phyloP scores from a whole-genome alignment of 1,140 invertebrate genomes.

The Drosophila insularis region DNA sequence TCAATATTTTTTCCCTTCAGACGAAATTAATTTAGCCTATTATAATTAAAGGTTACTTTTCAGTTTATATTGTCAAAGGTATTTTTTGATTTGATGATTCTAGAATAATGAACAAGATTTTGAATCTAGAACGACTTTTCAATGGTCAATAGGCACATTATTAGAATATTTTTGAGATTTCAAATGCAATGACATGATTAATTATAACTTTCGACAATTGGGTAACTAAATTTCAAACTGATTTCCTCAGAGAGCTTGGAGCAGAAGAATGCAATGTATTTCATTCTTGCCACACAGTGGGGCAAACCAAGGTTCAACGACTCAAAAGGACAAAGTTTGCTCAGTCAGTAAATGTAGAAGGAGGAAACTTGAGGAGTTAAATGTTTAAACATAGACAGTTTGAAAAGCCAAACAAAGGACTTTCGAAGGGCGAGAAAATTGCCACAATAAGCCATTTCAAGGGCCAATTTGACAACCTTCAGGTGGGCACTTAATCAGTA shows the following conservation, averaged over 20 bases:
- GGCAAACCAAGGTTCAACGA: neutral
- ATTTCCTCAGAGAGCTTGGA: neutral
- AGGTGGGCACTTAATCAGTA: neutral
- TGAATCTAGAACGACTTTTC: too few species aligned
- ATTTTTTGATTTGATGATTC: too few species aligned
- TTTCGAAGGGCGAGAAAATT: neutral
- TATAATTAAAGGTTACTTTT: too few species aligned
- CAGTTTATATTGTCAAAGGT: too few species aligned
- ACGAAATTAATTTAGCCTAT: too few species aligned
- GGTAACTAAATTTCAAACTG: constrained; percentile 21
- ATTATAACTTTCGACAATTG: too few species aligned
- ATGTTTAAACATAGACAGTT: neutral
- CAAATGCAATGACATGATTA: too few species aligned
- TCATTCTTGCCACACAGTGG: neutral
- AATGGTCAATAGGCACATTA: too few species aligned
- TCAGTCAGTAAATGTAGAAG: too few species aligned
- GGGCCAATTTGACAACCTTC: neutral
- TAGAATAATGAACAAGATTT: too few species aligned
- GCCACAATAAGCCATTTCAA: neutral
- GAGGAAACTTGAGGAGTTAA: neutral
- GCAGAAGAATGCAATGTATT: neutral
- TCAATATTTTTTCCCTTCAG: too few species aligned
- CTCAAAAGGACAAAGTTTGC: neutral
- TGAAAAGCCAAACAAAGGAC: neutral
- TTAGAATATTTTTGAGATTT: too few species aligned